Conservation (phyloP, 2,888 invertebrate species). For the Eristalinus aeneus region DNA sequence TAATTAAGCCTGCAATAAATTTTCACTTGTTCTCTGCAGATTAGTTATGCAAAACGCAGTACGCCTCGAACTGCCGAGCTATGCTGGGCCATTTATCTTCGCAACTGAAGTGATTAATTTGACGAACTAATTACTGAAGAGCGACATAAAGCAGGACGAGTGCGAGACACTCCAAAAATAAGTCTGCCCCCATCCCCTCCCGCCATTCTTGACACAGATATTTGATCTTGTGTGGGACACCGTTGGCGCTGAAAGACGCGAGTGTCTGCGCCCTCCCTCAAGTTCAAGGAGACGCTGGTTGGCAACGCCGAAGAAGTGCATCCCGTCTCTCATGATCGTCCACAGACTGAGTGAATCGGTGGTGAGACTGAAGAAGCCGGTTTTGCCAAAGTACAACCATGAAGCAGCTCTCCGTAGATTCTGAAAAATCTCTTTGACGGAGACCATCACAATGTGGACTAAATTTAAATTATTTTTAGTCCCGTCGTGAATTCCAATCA, state of each 20-base stretch:
- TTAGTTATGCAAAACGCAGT: slow-evolving; percentile 5
- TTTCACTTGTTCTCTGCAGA: slow-evolving; percentile 19
- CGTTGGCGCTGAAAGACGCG: neutral
- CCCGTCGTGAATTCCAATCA: slow-evolving; percentile 48
- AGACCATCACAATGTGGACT: slow-evolving; percentile 22
- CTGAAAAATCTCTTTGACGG: slow-evolving; percentile 24
- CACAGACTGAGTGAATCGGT: slow-evolving; percentile 20
- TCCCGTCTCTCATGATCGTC: slow-evolving; percentile 31
- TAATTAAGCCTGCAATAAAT: slow-evolving; percentile 57
- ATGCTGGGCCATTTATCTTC: slow-evolving; percentile 17
- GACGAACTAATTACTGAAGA: slow-evolving; percentile 8
- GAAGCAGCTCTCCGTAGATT: neutral
- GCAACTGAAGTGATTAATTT: slow-evolving; percentile 33
- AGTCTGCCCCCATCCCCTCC: neutral
- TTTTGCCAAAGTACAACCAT: neutral
- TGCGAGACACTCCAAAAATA: neutral
- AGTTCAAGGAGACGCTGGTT: neutral
- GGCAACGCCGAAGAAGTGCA: slow-evolving; percentile 10
- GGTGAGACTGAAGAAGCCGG: slow-evolving; percentile 23
- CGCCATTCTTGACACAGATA: neutral
- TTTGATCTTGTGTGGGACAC: neutral
- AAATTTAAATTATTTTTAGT: slow-evolving; percentile 67
- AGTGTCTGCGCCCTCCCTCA: neutral
- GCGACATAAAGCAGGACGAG: neutral
- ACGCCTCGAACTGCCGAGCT: neutral